Evolutionary conservation across 2,888 invertebrate species (phyloP).

Genomic region (Erebia aethiops): DNA sequence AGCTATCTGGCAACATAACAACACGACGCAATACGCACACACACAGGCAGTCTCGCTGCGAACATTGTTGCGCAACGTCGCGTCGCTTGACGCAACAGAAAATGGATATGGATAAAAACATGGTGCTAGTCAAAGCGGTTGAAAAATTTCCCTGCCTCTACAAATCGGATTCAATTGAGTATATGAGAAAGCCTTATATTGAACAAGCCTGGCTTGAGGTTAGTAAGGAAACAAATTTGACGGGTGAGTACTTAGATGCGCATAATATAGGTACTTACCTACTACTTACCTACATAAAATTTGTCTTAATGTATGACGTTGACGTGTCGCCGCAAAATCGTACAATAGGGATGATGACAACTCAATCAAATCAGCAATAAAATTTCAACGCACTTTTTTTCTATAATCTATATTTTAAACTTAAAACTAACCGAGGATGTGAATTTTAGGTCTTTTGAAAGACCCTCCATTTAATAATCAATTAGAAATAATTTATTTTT

Average conservation of each 20-base stretch:
- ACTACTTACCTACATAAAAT: no score
- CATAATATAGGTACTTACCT: background rate
- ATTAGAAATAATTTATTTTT: no score
- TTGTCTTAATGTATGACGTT: no score
- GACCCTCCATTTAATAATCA: no score
- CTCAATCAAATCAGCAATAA: no score
- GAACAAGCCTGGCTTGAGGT: conserved; percentile 7
- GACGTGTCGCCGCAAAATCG: no score
- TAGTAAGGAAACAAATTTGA: conserved; percentile 2
- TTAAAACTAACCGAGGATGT: no score
- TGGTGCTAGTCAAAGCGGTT: conserved; percentile 10
- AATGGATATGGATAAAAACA: conserved; percentile 12
- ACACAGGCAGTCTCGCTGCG: conserved; percentile 2
- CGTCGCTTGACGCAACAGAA: background rate
- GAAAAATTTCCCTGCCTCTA: conserved; percentile 13
- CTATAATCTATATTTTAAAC: no score
- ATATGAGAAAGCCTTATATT: background rate
- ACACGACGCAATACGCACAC: background rate
- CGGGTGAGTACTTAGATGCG: background rate
- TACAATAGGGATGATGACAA: no score
- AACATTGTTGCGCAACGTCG: conserved; percentile 13
- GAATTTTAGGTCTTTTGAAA: no score
- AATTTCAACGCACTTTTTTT: no score
- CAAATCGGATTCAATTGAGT: conserved; percentile 3
- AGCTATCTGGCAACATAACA: conserved; percentile 1